Evolutionary conservation across 1,140 invertebrate species (phyloP).

Genomic region (Drosophila chauvacae): DNA sequence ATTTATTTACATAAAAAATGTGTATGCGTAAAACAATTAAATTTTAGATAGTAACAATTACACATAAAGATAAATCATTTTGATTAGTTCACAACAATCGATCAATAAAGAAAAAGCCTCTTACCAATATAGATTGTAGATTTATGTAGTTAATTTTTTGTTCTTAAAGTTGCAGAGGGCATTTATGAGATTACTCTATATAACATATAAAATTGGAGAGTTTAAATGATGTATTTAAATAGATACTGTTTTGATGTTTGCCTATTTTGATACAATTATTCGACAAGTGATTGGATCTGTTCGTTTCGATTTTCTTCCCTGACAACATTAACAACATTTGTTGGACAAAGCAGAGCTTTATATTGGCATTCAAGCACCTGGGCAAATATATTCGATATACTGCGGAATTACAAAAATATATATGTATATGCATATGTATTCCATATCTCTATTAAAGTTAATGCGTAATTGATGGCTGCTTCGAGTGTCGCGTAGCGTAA

Average conservation of each 20-base stretch:
- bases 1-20: conserved; percentile 41
- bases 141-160: conserved; percentile 1
- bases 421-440: conserved; percentile 5
- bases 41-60: conserved; percentile 57
- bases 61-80: conserved; percentile 19
- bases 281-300: conserved; percentile 23
- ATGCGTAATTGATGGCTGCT: conserved; percentile 34
- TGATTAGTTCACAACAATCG: conserved; percentile 21
- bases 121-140: conserved; percentile 11
- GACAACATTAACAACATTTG: conserved; percentile 5
- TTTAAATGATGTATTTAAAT: not conserved
- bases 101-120: conserved; percentile 29
- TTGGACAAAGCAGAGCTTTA: not conserved
- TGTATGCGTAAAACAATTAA: conserved; percentile 25
- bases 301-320: conserved; percentile 9
- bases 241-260: not conserved
- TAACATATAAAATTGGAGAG: not conserved
- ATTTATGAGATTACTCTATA: conserved; percentile 13
- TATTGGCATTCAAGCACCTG: conserved; percentile 45
- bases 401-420: conserved; percentile 30
- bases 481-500: conserved; percentile 13
- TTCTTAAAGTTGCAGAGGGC: not conserved
- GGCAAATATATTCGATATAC: conserved; percentile 25
- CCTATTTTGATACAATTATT: conserved; percentile 15
- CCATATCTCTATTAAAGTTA: conserved; percentile 6